Evolutionary conservation across 2,888 invertebrate genomes (phyloP), one percentile per base, ranked within the genome.

Genomic region (Blastobasis lacticolella): DNA sequence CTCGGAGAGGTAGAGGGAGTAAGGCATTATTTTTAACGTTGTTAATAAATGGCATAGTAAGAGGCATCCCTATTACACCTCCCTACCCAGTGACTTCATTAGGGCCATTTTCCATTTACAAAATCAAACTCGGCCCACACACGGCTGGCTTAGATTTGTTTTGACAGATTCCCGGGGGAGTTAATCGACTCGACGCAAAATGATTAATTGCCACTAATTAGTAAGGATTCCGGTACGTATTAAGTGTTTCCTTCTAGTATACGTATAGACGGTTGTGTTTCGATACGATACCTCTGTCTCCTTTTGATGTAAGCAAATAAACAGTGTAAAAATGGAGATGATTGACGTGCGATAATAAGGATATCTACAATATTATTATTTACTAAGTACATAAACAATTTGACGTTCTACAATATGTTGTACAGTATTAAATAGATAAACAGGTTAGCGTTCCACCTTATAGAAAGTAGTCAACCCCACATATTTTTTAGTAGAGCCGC

Each of bases 191-290:
- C 45, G 8, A 8, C 44, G 6, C 10, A 44, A n/a, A 48, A 48
- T 48, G 48, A 48, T 48, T 48, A 40, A 48, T 48, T 46, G 46
- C 46, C 48, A 10, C 38, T 48, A 48, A 48, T 48, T 48, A 48
- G 10, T 23, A 10, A 23, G 36, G 36, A 48, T 48, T 7, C 41
- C 8, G 23, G 7, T 10, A 4, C 6, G 10, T 10, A 47, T 47
- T 47, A 47, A 47, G 47, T n/a, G 47, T 10, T 47, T 10, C n/a
- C 5, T 23, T 23, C 1, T 23, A 23, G 23, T 23, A 2, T 23
- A 23, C 23, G 23, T 23, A 23, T 23, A 23, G 1, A 23, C 3
- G 23, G 23, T 23, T 23, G 23, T 23, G 3, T 23, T 23, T 23
- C 23, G 23, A 23, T 23, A 23, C 23, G 23, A 23, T 23, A 41